A percentile compares a stretch with the other conserved stretches of the same genome.
These are phyloP conservation scores for Archilochus colubris DNA, from an alignment of 2,113 vertebrate species.

Conservation along the genomic window DNA sequence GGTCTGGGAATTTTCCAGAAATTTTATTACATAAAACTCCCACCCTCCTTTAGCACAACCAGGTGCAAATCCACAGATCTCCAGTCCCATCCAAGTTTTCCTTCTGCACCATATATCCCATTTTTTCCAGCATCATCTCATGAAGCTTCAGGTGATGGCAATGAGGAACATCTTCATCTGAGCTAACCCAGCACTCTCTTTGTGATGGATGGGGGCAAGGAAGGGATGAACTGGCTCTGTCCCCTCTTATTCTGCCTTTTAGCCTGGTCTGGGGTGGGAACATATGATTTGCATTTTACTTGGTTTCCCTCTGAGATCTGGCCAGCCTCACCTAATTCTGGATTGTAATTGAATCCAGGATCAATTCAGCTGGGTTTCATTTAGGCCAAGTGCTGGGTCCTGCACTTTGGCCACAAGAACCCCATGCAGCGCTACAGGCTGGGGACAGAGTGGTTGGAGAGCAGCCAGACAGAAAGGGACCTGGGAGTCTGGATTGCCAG, in stretches of 20 bases:
- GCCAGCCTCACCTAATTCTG: background rate
- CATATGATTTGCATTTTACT: background rate
- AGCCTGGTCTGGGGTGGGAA: background rate
- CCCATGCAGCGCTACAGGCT: no score
- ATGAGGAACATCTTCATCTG: background rate
- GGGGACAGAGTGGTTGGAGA: no score
- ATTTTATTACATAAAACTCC: background rate
- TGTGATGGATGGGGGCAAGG: background rate
- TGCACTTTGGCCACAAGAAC: no score
- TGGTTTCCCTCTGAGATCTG: background rate
- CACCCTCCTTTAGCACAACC: background rate
- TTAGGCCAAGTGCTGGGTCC: no score
- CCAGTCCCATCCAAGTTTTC: background rate
- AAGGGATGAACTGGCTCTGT: background rate
- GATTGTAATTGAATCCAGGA: background rate
- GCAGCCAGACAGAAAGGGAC: no score
- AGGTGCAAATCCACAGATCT: background rate
- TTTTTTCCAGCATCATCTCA: background rate
- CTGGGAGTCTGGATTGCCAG: no score
- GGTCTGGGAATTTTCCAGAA: background rate
- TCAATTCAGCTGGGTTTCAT: background rate
- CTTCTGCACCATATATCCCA: background rate
- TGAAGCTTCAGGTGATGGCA: background rate
- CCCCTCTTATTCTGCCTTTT: background rate
- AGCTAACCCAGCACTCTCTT: background rate